These are phyloP conservation scores for Caenorhabditis imperialis DNA, from an alignment of 2,888 invertebrate species.

Conservation along the genomic window DNA sequence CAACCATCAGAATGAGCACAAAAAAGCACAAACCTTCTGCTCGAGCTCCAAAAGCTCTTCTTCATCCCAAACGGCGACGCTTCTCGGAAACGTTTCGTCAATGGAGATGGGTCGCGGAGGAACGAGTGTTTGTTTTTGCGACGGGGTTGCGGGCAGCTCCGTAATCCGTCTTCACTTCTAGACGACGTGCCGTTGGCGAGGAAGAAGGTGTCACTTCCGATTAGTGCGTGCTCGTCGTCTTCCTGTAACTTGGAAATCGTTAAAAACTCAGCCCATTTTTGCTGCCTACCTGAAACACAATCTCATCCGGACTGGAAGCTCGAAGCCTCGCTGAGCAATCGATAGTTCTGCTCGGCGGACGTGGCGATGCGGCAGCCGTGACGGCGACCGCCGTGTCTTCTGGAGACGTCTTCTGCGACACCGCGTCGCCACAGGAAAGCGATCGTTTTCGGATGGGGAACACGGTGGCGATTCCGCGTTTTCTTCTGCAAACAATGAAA, in stretches of 20 bases:
- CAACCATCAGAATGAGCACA: no score
- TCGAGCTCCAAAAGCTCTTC: conserved; percentile 51
- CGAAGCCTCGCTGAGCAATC: conserved; percentile 3
- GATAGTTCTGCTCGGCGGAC: conserved; percentile 18
- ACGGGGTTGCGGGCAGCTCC: conserved; percentile 52
- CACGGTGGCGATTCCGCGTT: conserved; percentile 59
- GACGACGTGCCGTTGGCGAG: conserved; percentile 5
- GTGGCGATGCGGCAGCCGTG: conserved; percentile 16
- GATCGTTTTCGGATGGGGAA: conserved; percentile 65
- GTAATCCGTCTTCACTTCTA: conserved; percentile 19
- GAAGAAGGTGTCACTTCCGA: conserved; percentile 9
- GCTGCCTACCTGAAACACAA: conserved; percentile 24
- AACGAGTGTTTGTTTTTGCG: conserved; percentile 50
- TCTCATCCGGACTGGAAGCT: conserved; percentile 33
- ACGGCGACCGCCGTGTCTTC: conserved; percentile 13
- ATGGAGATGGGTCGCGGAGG: conserved; percentile 58
- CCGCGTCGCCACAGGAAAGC: conserved; percentile 62
- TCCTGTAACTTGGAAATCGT: conserved; percentile 11
- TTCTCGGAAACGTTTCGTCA: conserved; percentile 54
- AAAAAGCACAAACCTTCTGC: conserved; percentile 28
- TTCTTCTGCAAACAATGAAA: conserved; percentile 43
- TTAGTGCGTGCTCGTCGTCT: conserved; percentile 34
- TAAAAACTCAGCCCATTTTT: background rate
- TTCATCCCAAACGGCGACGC: conserved; percentile 60
- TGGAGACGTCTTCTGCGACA: conserved; percentile 11